Percentiles rank a stretch among this genome's conserved stretches.
phyloP scores from a whole-genome alignment of 2,888 invertebrate species.

The Panopea generosa region DNA sequence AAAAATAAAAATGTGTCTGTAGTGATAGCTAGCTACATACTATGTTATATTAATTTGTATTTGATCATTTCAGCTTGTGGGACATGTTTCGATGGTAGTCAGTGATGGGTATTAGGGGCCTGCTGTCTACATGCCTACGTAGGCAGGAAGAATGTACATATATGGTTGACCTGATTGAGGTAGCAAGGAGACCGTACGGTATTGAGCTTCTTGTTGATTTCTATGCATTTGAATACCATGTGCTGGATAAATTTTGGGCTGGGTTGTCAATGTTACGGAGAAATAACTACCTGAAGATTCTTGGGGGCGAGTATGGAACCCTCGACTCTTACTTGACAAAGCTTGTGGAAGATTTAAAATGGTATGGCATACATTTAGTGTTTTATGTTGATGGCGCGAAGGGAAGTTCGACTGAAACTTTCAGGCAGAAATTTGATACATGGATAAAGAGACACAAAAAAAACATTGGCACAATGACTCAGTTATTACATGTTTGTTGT shows the following conservation, averaged over 20 bases:
- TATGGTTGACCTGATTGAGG: constrained; percentile 77
- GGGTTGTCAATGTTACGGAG: constrained; percentile 61
- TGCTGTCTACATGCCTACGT: constrained; percentile 72
- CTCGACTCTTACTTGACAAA: constrained; percentile 74
- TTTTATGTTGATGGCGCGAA: constrained; percentile 81
- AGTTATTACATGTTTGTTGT: constrained; percentile 71
- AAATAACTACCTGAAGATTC: constrained; percentile 76
- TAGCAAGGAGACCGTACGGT: constrained; percentile 70
- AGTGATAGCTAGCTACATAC: too few species aligned
- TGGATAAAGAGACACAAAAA: constrained; percentile 77
- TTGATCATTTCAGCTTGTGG: too few species aligned
- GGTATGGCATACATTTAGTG: constrained; percentile 76
- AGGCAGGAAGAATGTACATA: constrained; percentile 70
- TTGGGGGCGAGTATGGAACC: constrained; percentile 81
- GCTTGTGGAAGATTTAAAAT: constrained; percentile 74
- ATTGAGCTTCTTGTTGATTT: constrained; percentile 82
- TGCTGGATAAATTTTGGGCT: constrained; percentile 75
- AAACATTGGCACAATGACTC: constrained; percentile 71
- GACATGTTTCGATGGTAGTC: too few species aligned
- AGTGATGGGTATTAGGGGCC: constrained; percentile 79
- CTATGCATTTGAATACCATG: constrained; percentile 78
- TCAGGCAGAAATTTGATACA: constrained; percentile 78
- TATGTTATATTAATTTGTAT: too few species aligned
- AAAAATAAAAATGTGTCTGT: too few species aligned
- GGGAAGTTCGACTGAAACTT: constrained; percentile 73